Conservation (phyloP, 2,113 vertebrate genomes). For the Rostratula benghalensis region DNA sequence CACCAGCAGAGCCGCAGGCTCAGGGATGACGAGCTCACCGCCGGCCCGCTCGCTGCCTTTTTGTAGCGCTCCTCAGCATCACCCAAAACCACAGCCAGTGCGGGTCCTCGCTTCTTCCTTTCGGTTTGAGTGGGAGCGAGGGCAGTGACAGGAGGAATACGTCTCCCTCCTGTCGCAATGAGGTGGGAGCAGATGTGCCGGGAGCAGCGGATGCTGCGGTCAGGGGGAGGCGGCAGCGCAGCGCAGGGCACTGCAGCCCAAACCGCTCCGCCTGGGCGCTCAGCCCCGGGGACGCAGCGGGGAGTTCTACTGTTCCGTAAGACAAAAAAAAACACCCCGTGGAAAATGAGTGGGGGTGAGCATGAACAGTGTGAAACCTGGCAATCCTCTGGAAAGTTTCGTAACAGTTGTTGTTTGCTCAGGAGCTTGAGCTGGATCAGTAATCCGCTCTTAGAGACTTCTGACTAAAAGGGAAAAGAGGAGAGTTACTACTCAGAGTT, state of each 20-base stretch:
- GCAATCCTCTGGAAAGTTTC: background rate
- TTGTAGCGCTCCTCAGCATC: background rate
- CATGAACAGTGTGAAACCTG: background rate
- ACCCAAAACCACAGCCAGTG: background rate
- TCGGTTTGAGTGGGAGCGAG: background rate
- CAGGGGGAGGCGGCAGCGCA: background rate
- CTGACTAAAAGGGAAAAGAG: background rate
- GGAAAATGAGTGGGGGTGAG: background rate
- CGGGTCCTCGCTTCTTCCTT: background rate
- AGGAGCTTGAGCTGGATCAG: background rate
- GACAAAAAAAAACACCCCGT: background rate
- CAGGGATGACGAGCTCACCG: background rate
- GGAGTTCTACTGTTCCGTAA: background rate
- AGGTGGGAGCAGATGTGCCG: background rate
- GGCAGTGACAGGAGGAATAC: background rate
- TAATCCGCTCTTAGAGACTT: background rate
- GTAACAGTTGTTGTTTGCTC: background rate
- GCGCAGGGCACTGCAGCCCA: accelerated
- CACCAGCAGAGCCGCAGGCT: constrained; percentile 46
- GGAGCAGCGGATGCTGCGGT: background rate
- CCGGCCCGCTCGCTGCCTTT: background rate
- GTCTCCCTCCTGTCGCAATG: background rate
- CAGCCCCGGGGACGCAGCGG: accelerated
- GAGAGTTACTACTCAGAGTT: background rate
- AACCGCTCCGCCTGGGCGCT: accelerated